These are phyloP conservation scores for Pentalonia nigronervosa DNA, from an alignment of 1,140 invertebrate species.

Conservation along the genomic window DNA sequence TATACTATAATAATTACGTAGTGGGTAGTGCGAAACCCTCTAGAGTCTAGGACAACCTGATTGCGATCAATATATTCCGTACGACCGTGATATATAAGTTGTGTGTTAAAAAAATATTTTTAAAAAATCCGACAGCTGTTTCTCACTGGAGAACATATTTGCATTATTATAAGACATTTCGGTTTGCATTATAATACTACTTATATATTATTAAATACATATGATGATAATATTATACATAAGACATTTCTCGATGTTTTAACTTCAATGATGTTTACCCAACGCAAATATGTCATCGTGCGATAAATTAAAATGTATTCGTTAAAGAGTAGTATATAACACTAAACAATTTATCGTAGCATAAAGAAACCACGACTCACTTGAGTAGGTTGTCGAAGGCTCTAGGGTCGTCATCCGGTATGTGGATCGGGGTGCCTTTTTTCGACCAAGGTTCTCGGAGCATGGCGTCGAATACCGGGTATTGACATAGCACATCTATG, in stretches of 20 bases:
- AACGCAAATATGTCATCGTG: neutral
- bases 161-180: neutral
- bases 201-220: neutral
- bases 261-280: neutral
- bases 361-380: slow-evolving; percentile 62
- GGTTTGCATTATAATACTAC: neutral
- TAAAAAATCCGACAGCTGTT: neutral
- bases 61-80: neutral
- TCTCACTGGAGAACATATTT: neutral
- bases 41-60: neutral
- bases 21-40: neutral
- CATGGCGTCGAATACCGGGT: slow-evolving; percentile 72
- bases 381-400: slow-evolving; percentile 75
- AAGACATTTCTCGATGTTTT: neutral
- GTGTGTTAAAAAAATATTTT: neutral
- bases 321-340: neutral
- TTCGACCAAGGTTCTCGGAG: slow-evolving; percentile 67
- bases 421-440: slow-evolving; percentile 63
- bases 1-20: neutral
- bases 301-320: neutral
- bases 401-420: slow-evolving; percentile 72
- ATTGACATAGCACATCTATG: slow-evolving; percentile 69
- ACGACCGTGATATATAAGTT: neutral
- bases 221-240: neutral
- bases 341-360: neutral